Evolutionary conservation across 2,797 vertebrate species (phyloP).

Genomic region (Scolopax rusticola): DNA sequence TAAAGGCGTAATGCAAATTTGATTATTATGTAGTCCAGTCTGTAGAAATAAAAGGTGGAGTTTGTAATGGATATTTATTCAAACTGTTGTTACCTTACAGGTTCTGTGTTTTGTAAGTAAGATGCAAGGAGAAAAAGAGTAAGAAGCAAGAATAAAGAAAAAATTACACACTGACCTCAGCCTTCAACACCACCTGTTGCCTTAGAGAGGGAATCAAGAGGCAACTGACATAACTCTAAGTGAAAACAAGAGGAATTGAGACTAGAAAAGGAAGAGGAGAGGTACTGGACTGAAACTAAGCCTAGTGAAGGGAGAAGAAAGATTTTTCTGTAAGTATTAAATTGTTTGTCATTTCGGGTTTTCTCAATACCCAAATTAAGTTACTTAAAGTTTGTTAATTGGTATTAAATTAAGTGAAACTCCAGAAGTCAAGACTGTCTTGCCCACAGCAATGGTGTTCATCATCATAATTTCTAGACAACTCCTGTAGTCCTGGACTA

Average conservation of each 20-base stretch:
- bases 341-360: background rate
- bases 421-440: background rate
- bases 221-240: background rate
- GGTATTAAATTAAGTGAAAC: background rate
- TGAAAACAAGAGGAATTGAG: background rate
- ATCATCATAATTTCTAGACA: background rate
- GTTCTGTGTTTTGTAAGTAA: background rate
- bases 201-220: background rate
- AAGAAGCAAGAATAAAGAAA: background rate
- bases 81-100: background rate
- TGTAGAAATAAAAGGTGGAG: background rate
- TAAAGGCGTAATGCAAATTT: background rate
- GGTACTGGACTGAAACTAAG: background rate
- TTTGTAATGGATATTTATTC: background rate
- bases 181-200: background rate
- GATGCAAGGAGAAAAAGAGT: background rate
- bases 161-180: background rate
- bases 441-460: background rate
- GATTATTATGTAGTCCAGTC: background rate
- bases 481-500: background rate
- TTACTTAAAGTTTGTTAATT: background rate
- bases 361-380: background rate
- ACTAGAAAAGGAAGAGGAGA: background rate
- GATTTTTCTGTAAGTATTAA: background rate
- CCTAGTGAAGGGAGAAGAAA: background rate